These are phyloP conservation scores for Neotoxoptera formosana DNA, from an alignment of 1,140 invertebrate species.

Conservation along the genomic window DNA sequence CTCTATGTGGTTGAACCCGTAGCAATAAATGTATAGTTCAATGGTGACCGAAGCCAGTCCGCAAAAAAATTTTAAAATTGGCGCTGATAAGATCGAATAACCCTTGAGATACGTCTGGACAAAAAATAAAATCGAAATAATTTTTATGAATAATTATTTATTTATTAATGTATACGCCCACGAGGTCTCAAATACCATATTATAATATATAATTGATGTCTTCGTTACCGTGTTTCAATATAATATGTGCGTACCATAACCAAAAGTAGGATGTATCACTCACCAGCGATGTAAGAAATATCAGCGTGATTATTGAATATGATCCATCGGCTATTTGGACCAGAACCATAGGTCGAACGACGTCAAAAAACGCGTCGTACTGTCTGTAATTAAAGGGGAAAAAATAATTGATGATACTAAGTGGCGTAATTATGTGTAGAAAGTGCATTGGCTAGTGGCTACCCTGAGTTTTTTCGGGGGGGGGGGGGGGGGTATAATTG, in stretches of 20 bases:
- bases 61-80: neutral
- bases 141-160: neutral
- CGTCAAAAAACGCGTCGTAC: neutral
- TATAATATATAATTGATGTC: neutral
- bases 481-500: no score
- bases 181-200: no score
- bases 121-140: neutral
- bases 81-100: neutral
- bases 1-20: neutral
- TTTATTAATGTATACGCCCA: no score
- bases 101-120: neutral
- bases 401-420: neutral
- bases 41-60: neutral
- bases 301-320: neutral
- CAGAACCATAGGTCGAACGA: neutral
- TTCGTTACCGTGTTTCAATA: neutral
- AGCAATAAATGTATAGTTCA: slow-evolving; percentile 18
- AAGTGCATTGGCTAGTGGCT: no score
- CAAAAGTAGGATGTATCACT: neutral
- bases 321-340: neutral
- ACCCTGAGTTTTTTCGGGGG: no score
- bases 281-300: neutral
- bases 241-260: neutral
- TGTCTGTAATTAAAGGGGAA: neutral
- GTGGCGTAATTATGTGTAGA: no score